Evolutionary conservation across 2,113 vertebrate genomes (phyloP), one percentile per base, ranked within the genome.

Genomic region (Ammodytes marinus): DNA sequence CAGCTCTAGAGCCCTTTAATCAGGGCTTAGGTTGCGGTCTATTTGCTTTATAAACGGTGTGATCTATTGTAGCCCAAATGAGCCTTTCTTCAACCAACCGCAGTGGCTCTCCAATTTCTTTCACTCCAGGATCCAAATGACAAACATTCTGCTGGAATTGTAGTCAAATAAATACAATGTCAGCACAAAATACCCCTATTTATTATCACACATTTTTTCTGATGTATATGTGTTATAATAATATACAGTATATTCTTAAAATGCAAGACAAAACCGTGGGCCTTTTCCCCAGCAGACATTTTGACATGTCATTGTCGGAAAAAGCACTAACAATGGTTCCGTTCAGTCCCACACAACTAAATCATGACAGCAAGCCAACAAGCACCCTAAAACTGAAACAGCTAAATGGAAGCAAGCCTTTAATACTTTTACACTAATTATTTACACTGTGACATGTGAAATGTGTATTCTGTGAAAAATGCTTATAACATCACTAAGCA

Each of bases 31-130:
- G 50, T 72, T 78, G 45, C 55, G 63, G 55, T 66, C 67, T 78
- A 17, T 88, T 86, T 86, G 65, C 60, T 74, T 79, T 66, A 72
- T 74, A 87, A 75, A 80, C 79, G 64, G 0, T 54, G 59, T n/a
- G 70, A 43, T 72, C 68, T 47, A 74, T 68, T 73, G 74, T 69
- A 11, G 7, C 12, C 27, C 43, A 60, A 79, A 78, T 42, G 54
- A 72, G 75, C 12, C 74, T 6, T 61, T 83, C 63, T 76, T 40
- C 47, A 53, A 50, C 37, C 46, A 57, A 57, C 53, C 11, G 19
- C 52, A 39, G 57, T 55, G 17, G 49, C 57, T 68, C 45, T 50
- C 10, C 68, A 75, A 84, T 70, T 72, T 74, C 70, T 71, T 78
- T 81, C 66, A 82, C 46, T 66, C 37, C 17, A 69, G 60, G 63